Conservation (phyloP, 2,113 vertebrate genomes). For the Calidris pugnax region DNA sequence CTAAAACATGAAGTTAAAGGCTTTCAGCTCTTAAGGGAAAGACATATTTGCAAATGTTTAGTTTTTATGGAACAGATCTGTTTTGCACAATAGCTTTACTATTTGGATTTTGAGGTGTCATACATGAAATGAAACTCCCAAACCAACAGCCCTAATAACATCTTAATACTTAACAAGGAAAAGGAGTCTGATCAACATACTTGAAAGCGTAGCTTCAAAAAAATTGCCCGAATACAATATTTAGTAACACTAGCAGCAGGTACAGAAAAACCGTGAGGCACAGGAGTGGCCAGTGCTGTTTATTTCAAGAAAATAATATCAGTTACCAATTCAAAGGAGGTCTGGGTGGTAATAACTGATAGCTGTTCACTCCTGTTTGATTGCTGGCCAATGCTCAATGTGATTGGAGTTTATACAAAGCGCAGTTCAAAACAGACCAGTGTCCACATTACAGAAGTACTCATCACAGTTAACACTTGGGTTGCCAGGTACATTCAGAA, state of each 20-base stretch:
- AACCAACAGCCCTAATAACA: background rate
- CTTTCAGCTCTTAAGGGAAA: constrained; percentile 8
- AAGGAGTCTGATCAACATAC: background rate
- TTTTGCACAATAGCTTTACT: background rate
- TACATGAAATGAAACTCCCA: background rate
- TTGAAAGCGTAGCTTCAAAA: background rate
- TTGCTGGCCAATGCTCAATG: background rate
- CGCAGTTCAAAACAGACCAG: background rate
- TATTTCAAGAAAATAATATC: background rate
- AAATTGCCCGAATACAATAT: background rate
- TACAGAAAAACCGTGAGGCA: background rate
- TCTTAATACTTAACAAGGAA: background rate
- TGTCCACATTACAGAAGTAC: background rate
- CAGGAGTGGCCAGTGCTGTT: background rate
- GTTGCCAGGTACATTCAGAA: background rate
- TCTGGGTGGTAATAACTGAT: background rate
- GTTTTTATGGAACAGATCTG: background rate
- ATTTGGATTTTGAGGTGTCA: background rate
- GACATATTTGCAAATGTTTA: background rate
- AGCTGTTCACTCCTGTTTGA: background rate
- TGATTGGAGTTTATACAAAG: background rate
- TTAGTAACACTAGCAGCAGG: background rate
- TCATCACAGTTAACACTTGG: rapidly evolving
- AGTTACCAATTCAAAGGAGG: background rate
- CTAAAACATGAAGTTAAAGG: constrained; percentile 21